Evolutionary conservation across 1,140 invertebrate species (phyloP).

Genomic region (Holcopasites calliopsidis): DNA sequence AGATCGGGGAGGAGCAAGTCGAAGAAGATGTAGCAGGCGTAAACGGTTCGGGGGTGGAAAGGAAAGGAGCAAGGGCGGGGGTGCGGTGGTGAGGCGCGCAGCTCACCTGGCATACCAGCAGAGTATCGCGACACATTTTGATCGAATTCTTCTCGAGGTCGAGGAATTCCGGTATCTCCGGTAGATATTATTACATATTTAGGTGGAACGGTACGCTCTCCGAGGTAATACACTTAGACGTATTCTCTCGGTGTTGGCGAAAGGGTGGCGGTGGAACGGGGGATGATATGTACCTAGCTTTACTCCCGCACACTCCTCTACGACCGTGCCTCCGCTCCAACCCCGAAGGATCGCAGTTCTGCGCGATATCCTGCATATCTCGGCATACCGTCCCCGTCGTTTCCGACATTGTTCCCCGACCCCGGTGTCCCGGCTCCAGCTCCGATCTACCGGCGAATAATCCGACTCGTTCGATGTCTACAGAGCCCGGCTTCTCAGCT

Average conservation of each 20-base stretch:
- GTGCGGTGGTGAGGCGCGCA: conserved; percentile 35
- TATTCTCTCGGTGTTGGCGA: conserved; percentile 39
- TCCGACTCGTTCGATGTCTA: conserved; percentile 66
- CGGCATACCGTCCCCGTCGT: conserved; percentile 69
- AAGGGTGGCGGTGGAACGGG: neutral
- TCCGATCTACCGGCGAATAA: conserved; percentile 55
- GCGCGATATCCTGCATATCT: conserved; percentile 74
- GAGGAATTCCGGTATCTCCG: conserved; percentile 59
- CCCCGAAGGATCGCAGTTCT: conserved; percentile 69
- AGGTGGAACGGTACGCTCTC: conserved; percentile 65
- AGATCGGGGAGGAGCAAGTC: neutral
- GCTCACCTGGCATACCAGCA: conserved; percentile 70
- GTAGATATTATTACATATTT: conserved; percentile 78
- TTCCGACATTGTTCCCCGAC: conserved; percentile 64
- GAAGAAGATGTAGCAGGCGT: conserved; percentile 54
- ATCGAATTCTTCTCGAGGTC: conserved; percentile 60
- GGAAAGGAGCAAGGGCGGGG: neutral
- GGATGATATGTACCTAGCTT: conserved; percentile 38
- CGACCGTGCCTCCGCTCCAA: conserved; percentile 38
- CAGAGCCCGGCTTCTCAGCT: conserved; percentile 60
- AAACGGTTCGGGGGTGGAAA: neutral
- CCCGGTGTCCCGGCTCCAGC: conserved; percentile 42
- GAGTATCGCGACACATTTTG: conserved; percentile 65
- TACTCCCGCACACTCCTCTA: conserved; percentile 47
- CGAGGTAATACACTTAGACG: conserved; percentile 70